phyloP scores from a whole-genome alignment of 2,888 invertebrate species.

The Chloroclystis v-ata region DNA sequence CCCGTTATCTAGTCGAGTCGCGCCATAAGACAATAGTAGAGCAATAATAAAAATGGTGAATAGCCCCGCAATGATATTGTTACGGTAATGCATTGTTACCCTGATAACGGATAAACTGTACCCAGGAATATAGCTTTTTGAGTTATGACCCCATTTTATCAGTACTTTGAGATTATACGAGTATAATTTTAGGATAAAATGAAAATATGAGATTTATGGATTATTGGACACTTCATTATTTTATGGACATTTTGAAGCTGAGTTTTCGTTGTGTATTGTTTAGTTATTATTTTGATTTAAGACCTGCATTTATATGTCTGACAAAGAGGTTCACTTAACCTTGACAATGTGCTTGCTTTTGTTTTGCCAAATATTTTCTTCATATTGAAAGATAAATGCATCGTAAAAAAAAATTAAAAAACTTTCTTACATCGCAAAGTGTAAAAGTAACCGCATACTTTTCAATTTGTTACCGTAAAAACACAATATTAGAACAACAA shows the following conservation, averaged over 20 bases:
- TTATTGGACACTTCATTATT: no score
- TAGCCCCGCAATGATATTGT: slow-evolving; percentile 76
- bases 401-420: neutral
- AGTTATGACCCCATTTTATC: slow-evolving; percentile 38
- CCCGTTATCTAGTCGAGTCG: slow-evolving; percentile 65
- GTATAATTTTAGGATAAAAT: neutral
- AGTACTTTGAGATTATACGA: slow-evolving; percentile 7
- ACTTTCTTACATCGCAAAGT: neutral
- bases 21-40: slow-evolving; percentile 77
- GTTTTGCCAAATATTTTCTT: no score
- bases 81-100: slow-evolving; percentile 69
- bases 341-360: no score
- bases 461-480: slow-evolving; percentile 39
- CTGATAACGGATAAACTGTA: slow-evolving; percentile 79
- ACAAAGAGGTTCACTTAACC: no score
- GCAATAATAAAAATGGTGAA: slow-evolving; percentile 80
- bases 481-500: slow-evolving; percentile 44
- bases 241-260: no score
- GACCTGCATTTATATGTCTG: no score
- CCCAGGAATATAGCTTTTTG: slow-evolving; percentile 48
- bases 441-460: slow-evolving; percentile 19
- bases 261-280: no score
- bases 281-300: no score
- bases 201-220: neutral
- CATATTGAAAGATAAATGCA: no score